Base-by-base conservation (phyloP, 2,888 invertebrate species). In the Chromoteleia sp. region DNA sequence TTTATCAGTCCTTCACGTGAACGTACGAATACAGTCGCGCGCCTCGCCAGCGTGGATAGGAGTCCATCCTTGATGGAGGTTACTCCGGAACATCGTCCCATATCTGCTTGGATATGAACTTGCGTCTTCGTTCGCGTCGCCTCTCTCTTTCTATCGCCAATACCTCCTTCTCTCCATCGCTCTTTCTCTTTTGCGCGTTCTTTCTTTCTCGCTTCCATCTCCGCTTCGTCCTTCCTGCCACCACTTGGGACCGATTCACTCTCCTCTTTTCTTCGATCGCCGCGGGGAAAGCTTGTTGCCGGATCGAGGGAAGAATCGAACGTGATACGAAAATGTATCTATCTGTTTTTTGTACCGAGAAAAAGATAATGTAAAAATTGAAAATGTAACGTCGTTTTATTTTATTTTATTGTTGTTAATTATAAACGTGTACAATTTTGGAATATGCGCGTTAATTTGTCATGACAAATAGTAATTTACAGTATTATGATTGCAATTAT, bases 41-140 rank as follows among this genome's bases (percentile, higher is more conserved):
- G 36, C 29, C 6, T 25, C 41, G 36, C 50, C 65, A 71, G 36
- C 63, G 50, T 39, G 56, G 76, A 86, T 89, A 86, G 84, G 85
- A 89, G 88, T 89, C 88, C 90, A 91, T 90, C 90, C 90, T 90
- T 90, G 90, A 91, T 91, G 90, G 90, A 91, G 91, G 91, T 91
- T 91, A 91, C 90, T 90, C 76, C 85, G 77, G 91, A 89, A 82
- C 90, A 89, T 90, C 91, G 91, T 91, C 89, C 91, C 88, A 91
- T 90, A 91, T 91, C 90, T 89, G 85, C 87, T 85, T 88, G 85
- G 86, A 89, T 88, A 88, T 88, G 88, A 90, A 89, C 89, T 88
- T 88, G 88, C 82, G 86, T 89, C 89, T 88, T 88, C 87, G 86
- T 89, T 88, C 86, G 86, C 84, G 82, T 76, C 15, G 61, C 68